Conservation (phyloP, 2,113 vertebrate genomes). For the Cnemophilus loriae region DNA sequence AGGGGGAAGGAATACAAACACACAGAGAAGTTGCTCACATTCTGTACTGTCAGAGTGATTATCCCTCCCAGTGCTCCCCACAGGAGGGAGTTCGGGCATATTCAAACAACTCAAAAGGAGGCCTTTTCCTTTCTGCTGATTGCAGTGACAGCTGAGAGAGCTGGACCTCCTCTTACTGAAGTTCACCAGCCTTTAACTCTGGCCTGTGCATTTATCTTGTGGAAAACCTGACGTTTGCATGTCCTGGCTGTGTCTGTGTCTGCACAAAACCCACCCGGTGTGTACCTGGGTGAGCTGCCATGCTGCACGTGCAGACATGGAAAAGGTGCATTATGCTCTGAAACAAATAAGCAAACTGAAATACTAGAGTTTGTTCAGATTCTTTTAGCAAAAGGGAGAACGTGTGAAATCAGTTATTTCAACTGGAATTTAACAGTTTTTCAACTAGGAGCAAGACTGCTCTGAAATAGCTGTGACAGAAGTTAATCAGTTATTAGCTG, state of each 20-base stretch:
- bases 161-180: background rate
- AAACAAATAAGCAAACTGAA: background rate
- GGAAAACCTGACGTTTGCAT: background rate
- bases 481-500: background rate
- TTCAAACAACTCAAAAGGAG: background rate
- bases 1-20: background rate
- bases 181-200: rapidly evolving
- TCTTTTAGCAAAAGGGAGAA: background rate
- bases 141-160: background rate
- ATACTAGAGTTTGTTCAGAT: background rate
- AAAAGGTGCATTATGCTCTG: background rate
- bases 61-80: background rate
- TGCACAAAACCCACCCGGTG: background rate
- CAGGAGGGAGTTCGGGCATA: background rate
- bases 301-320: no score
- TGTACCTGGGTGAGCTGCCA: background rate
- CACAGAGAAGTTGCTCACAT: background rate
- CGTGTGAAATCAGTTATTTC: background rate
- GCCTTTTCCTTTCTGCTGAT: background rate
- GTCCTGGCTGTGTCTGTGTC: background rate
- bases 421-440: background rate
- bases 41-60: background rate
- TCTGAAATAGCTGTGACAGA: background rate
- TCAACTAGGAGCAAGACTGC: background rate
- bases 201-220: background rate